phyloP scores from a whole-genome alignment of 37 sponge, comb jelly and placozoan genomes.

The Eunapius fragilis region DNA sequence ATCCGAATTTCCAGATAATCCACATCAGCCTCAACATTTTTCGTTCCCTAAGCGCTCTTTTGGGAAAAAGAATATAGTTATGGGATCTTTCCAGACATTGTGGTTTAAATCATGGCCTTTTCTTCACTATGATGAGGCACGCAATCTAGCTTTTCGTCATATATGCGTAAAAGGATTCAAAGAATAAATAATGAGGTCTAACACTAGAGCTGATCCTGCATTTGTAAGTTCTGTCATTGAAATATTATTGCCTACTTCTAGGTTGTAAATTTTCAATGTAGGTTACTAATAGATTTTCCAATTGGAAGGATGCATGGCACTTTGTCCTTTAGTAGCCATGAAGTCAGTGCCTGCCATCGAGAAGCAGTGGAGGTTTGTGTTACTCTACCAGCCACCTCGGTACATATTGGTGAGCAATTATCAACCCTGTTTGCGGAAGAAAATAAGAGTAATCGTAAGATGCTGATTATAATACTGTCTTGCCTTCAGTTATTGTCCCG shows the following conservation, averaged over 20 bases:
- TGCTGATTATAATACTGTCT: constrained; percentile 15
- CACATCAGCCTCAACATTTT: not conserved
- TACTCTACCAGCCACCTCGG: not conserved
- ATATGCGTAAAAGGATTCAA: constrained; percentile 37
- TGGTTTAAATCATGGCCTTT: constrained; percentile 34
- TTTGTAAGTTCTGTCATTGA: constrained; percentile 11
- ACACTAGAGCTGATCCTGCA: constrained; percentile 12
- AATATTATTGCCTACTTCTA: not conserved
- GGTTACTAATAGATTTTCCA: not conserved
- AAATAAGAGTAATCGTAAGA: constrained; percentile 11
- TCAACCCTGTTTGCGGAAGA: not conserved
- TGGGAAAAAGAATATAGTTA: constrained; percentile 26
- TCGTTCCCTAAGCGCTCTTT: constrained; percentile 42
- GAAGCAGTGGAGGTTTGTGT: constrained; percentile 29
- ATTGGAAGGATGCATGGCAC: not conserved
- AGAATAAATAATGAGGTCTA: constrained; percentile 28
- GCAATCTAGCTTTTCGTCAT: constrained; percentile 36
- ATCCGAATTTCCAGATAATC: too few relatives aligned
- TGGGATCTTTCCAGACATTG: constrained; percentile 15
- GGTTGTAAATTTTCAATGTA: not conserved
- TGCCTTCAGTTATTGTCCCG: not conserved
- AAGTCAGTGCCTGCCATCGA: too few relatives aligned
- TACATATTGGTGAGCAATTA: too few relatives aligned
- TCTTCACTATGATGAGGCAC: constrained; percentile 47
- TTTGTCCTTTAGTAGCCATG: not conserved